Percentiles rank a stretch among this genome's conserved stretches.
Evolutionary conservation across 2,888 invertebrate genomes (phyloP).

Genomic region (Epinotia ramella): DNA sequence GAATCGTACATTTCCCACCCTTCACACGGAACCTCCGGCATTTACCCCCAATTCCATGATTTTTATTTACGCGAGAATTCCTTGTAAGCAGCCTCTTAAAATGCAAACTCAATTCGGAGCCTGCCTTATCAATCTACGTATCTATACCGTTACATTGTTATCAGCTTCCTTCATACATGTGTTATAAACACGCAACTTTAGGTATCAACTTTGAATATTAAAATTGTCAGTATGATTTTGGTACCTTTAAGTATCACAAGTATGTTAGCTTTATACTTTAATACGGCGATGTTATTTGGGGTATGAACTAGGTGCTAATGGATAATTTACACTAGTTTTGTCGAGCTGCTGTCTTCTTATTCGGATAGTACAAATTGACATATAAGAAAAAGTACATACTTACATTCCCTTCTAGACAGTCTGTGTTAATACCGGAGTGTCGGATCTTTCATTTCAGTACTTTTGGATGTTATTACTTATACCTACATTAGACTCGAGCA

Average conservation of each 20-base stretch:
- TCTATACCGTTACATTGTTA: constrained; percentile 29
- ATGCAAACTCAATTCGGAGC: constrained; percentile 40
- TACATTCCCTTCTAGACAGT: too few relatives aligned
- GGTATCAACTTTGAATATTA: constrained; percentile 14
- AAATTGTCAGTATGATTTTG: not conserved
- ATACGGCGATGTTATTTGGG: not conserved
- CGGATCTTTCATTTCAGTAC: too few relatives aligned
- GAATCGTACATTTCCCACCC: constrained; percentile 16
- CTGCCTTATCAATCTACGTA: constrained; percentile 34
- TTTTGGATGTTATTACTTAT: too few relatives aligned
- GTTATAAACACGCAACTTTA: constrained; percentile 28
- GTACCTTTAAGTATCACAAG: not conserved
- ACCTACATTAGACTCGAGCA: too few relatives aligned
- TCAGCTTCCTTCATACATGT: constrained; percentile 29
- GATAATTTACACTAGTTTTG: not conserved
- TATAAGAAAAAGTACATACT: too few relatives aligned
- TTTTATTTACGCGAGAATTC: constrained; percentile 39
- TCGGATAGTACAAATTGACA: too few relatives aligned
- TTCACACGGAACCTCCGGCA: constrained; percentile 15
- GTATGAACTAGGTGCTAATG: not conserved
- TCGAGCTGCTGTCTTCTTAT: not conserved
- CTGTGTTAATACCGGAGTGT: too few relatives aligned
- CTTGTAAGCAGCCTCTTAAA: constrained; percentile 42
- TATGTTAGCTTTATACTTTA: not conserved
- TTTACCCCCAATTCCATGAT: constrained; percentile 31